Conservation (phyloP, 2,888 invertebrate genomes). For the Limnephilus auricula region DNA sequence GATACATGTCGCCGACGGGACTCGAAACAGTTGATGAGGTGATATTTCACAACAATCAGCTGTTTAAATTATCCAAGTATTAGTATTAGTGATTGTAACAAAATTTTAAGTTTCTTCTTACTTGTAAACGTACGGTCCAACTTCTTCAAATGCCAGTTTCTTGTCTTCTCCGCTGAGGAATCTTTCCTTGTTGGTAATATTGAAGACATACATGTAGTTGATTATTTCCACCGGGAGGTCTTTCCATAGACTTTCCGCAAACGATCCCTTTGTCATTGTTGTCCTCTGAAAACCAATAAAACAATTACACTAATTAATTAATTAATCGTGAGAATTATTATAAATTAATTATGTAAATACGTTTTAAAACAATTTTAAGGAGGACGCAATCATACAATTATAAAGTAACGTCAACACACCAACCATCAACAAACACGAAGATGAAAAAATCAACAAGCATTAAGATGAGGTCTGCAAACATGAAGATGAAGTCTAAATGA, state of each 20-base stretch:
- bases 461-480: too few species aligned
- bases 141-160: constrained; percentile 83
- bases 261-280: constrained; percentile 77
- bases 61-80: neutral
- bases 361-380: too few species aligned
- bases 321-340: too few species aligned
- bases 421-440: too few species aligned
- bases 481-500: too few species aligned
- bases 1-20: too few species aligned
- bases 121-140: constrained; percentile 92
- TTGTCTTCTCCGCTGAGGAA: constrained; percentile 81
- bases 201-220: constrained; percentile 85
- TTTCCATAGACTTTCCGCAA: constrained; percentile 80
- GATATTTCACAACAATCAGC: neutral
- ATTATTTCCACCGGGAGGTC: constrained; percentile 82
- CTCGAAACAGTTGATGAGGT: neutral
- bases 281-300: constrained; percentile 73
- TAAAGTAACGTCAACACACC: too few species aligned
- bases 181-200: constrained; percentile 86
- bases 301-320: neutral
- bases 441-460: too few species aligned
- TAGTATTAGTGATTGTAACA: neutral
- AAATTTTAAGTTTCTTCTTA: constrained; percentile 71
- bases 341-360: too few species aligned
- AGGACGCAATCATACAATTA: too few species aligned